A percentile compares a stretch with the other conserved stretches of the same genome.
Conservation (phyloP, 2,113 vertebrate genomes). For the Seriola rivoliana region DNA sequence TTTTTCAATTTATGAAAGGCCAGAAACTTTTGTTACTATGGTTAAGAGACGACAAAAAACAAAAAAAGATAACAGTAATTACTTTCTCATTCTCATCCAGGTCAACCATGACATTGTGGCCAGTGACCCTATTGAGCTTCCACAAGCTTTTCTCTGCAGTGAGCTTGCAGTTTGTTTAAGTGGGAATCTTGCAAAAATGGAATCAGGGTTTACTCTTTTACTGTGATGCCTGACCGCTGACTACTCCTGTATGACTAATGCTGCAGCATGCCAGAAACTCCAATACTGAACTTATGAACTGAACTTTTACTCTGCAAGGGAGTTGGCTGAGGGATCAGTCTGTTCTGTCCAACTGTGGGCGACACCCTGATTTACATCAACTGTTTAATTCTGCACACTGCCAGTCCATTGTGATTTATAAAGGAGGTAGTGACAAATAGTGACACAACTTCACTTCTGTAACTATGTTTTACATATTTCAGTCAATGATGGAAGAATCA, state of each 20-base stretch:
- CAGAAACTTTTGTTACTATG: not conserved
- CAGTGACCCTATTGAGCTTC: not conserved
- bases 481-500: too few relatives aligned
- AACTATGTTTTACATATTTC: not conserved
- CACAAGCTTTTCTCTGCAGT: not conserved
- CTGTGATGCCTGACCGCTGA: not conserved
- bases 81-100: constrained; percentile 14
- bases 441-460: not conserved
- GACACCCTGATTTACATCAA: not conserved
- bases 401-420: not conserved
- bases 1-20: not conserved
- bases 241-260: not conserved
- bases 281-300: not conserved
- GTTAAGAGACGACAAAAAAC: not conserved
- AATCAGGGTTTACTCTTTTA: not conserved
- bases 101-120: not conserved
- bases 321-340: not conserved
- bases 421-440: too few relatives aligned
- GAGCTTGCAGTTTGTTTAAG: not conserved
- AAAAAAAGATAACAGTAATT: not conserved
- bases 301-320: not conserved
- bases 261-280: constrained; percentile 1
- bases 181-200: not conserved
- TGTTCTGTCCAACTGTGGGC: not conserved
- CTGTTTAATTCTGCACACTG: not conserved